Conservation (phyloP, 1,140 invertebrate genomes). For the Lineus longissimus region DNA sequence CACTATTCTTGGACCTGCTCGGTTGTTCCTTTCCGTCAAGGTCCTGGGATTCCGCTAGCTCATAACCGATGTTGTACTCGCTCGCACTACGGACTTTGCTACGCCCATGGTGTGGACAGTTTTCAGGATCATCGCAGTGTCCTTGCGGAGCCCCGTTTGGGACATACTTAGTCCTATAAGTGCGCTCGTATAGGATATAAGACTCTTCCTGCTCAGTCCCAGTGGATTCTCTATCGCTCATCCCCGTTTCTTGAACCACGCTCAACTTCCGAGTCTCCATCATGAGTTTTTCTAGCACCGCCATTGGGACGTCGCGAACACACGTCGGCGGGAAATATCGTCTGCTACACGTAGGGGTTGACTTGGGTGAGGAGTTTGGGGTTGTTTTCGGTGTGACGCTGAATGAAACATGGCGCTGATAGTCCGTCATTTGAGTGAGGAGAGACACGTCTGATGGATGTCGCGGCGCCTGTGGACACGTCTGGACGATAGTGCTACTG, state of each 20-base stretch:
- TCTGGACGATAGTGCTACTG: slow-evolving; percentile 22
- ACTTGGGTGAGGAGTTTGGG: slow-evolving; percentile 20
- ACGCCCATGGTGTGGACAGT: neutral
- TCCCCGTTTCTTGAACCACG: neutral
- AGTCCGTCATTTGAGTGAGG: slow-evolving; percentile 23
- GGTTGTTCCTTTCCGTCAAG: too few species aligned
- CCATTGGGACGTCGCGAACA: neutral
- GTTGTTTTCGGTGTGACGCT: slow-evolving; percentile 23
- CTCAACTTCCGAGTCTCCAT: neutral
- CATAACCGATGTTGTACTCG: slow-evolving; percentile 27
- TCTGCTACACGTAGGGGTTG: slow-evolving; percentile 12
- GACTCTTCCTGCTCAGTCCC: slow-evolving; percentile 30
- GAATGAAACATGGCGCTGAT: slow-evolving; percentile 17
- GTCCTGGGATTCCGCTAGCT: too few species aligned
- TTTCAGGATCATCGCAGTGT: slow-evolving; percentile 20
- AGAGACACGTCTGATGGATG: slow-evolving; percentile 25
- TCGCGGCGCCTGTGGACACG: slow-evolving; percentile 8
- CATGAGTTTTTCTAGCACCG: neutral
- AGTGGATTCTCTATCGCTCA: slow-evolving; percentile 11
- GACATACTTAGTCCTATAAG: slow-evolving; percentile 12
- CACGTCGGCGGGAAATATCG: neutral
- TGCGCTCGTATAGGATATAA: slow-evolving; percentile 24
- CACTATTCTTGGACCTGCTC: too few species aligned
- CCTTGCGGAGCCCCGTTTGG: slow-evolving; percentile 7
- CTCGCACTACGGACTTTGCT: slow-evolving; percentile 22